Evolutionary conservation across 2,888 invertebrate species (phyloP).

Genomic region (Dasypogon diadema): DNA sequence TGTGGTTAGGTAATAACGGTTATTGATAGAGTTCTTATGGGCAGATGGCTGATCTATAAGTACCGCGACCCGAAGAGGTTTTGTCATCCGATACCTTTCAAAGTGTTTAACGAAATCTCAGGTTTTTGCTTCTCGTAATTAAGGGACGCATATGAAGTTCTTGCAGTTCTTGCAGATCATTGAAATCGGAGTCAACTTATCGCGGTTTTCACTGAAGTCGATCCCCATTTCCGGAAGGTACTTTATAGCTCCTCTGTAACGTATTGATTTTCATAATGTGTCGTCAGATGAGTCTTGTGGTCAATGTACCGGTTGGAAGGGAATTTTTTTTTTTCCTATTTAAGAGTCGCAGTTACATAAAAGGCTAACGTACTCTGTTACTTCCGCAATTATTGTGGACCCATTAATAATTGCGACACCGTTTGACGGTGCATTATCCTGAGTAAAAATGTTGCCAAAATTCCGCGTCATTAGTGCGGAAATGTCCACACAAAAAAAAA

Average conservation of each 20-base stretch:
- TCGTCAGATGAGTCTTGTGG: constrained; percentile 26
- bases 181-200: constrained; percentile 28
- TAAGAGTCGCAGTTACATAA: background rate
- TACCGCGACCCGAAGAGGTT: constrained; percentile 15
- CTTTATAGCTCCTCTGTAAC: background rate
- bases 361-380: constrained; percentile 13
- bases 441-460: too few species aligned
- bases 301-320: constrained; percentile 7
- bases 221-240: constrained; percentile 28
- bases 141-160: background rate
- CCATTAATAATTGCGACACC: background rate
- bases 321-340: constrained; percentile 4
- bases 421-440: too few species aligned
- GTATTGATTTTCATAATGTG: constrained; percentile 31
- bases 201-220: constrained; percentile 16
- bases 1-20: constrained; percentile 28
- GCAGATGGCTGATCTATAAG: background rate
- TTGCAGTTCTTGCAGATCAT: background rate
- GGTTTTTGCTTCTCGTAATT: background rate
- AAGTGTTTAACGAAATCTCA: background rate
- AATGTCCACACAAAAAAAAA: too few species aligned
- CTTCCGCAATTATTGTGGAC: background rate
- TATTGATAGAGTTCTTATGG: background rate
- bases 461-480: too few species aligned
- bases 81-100: constrained; percentile 16